phyloP scores from a whole-genome alignment of 2,888 invertebrate species.

The Thecophora atra region DNA sequence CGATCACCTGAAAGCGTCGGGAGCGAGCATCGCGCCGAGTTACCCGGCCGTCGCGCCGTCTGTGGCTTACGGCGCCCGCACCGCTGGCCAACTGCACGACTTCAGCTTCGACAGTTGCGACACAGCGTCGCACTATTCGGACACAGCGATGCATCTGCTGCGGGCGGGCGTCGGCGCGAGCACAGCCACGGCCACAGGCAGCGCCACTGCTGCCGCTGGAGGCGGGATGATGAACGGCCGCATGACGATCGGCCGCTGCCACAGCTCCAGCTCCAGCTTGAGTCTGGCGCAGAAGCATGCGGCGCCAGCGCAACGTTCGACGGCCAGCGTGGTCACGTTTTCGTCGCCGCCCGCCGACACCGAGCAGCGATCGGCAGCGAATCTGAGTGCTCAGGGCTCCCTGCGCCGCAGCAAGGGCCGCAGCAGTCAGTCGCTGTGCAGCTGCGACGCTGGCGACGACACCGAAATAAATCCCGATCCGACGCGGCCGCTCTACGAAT shows the following conservation, averaged over 20 bases:
- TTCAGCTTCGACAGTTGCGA: conserved; percentile 54
- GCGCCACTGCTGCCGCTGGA: conserved; percentile 46
- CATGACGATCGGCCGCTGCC: conserved; percentile 42
- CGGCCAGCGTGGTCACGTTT: conserved; percentile 60
- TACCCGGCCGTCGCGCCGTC: conserved; percentile 51
- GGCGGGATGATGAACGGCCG: conserved; percentile 42
- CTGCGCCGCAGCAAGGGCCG: conserved; percentile 63
- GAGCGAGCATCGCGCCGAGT: conserved; percentile 49
- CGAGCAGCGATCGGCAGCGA: conserved; percentile 49
- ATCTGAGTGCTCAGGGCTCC: conserved; percentile 55
- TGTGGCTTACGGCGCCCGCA: conserved; percentile 49
- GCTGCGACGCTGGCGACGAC: conserved; percentile 65
- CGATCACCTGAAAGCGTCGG: conserved; percentile 44
- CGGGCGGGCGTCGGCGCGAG: conserved; percentile 51
- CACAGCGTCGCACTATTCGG: conserved; percentile 55
- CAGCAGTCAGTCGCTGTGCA: conserved; percentile 65
- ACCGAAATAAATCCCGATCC: conserved; percentile 64
- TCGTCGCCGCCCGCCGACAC: conserved; percentile 58
- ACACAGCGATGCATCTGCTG: conserved; percentile 54
- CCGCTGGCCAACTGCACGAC: conserved; percentile 49
- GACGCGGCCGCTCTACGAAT: conserved; percentile 65
- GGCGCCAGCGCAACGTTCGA: conserved; percentile 42
- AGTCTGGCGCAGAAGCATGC: conserved; percentile 36
- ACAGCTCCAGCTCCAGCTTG: conserved; percentile 48
- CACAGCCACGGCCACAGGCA: conserved; percentile 48